Evolutionary conservation across 2,113 vertebrate species (phyloP).

Genomic region (Nipponia nippon): DNA sequence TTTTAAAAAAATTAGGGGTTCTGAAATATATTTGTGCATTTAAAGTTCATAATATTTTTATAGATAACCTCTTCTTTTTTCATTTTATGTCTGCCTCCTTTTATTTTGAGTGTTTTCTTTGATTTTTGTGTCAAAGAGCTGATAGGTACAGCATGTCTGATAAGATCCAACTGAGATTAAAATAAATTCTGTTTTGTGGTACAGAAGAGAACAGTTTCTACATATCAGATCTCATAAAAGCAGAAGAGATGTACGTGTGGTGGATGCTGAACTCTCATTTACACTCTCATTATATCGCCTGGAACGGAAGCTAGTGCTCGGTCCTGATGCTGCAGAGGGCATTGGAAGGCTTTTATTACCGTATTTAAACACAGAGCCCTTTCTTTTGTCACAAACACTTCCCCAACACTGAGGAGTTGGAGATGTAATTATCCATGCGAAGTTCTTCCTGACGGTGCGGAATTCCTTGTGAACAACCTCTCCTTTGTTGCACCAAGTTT

Average conservation of each 20-base stretch:
- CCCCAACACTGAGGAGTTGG: not conserved
- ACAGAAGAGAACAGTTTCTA: constrained; percentile 44
- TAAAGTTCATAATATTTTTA: not conserved
- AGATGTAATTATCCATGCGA: not conserved
- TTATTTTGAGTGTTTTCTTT: constrained; percentile 2
- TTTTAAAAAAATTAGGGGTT: not conserved
- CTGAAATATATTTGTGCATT: not conserved
- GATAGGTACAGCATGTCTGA: not conserved
- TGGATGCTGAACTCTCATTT: constrained; percentile 10
- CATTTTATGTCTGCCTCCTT: not conserved
- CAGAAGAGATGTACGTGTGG: not conserved
- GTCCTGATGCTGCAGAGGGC: not conserved
- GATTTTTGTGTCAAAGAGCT: constrained; percentile 51
- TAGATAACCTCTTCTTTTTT: not conserved
- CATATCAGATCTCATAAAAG: not conserved
- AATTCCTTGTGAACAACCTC: not conserved
- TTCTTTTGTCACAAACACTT: not conserved
- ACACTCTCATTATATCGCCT: not conserved
- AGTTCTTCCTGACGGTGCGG: accelerated
- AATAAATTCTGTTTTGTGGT: constrained; percentile 38
- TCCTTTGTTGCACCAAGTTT: not conserved
- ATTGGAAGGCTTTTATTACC: not conserved
- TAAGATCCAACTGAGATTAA: constrained; percentile 58
- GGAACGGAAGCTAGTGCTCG: not conserved
- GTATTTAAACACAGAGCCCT: not conserved